phyloP scores from a whole-genome alignment of 2,888 invertebrate species.

The Apamea anceps region DNA sequence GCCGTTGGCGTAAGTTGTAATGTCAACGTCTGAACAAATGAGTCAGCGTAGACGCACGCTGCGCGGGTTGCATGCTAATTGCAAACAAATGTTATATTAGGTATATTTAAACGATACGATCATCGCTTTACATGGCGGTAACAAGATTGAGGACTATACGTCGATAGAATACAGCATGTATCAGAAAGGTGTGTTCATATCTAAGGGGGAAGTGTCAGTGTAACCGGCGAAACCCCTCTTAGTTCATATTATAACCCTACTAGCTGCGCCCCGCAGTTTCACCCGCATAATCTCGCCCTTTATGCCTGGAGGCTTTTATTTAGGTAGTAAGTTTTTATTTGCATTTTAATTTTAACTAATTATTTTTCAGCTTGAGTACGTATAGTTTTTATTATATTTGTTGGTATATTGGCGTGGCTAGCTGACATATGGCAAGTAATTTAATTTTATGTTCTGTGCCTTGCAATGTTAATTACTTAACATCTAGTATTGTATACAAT shows the following conservation, averaged over 20 bases:
- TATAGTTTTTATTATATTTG: too few relatives aligned
- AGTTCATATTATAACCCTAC: neutral
- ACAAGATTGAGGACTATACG: slow-evolving; percentile 52
- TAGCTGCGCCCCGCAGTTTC: neutral
- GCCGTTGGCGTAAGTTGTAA: slow-evolving; percentile 67
- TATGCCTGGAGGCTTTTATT: too few relatives aligned
- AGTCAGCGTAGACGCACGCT: slow-evolving; percentile 64
- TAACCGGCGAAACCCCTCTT: neutral
- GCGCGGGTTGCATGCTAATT: slow-evolving; percentile 65
- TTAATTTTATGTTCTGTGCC: too few relatives aligned
- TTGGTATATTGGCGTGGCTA: too few relatives aligned
- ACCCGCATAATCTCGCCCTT: too few relatives aligned
- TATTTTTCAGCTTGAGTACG: too few relatives aligned
- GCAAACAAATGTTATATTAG: slow-evolving; percentile 53
- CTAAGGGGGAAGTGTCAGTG: neutral
- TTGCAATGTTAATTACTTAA: too few relatives aligned
- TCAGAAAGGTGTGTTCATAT: neutral
- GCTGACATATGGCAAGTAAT: too few relatives aligned
- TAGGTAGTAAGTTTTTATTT: too few relatives aligned
- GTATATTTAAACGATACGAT: slow-evolving; percentile 60
- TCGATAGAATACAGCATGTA: slow-evolving; percentile 16
- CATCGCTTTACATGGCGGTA: slow-evolving; percentile 57
- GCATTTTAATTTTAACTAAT: too few relatives aligned
- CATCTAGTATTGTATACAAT: too few relatives aligned
- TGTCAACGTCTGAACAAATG: slow-evolving; percentile 67